A percentile compares a stretch with the other conserved stretches of the same genome.
phyloP scores from a whole-genome alignment of 1,140 invertebrate species.

The Tribolium castaneum region DNA sequence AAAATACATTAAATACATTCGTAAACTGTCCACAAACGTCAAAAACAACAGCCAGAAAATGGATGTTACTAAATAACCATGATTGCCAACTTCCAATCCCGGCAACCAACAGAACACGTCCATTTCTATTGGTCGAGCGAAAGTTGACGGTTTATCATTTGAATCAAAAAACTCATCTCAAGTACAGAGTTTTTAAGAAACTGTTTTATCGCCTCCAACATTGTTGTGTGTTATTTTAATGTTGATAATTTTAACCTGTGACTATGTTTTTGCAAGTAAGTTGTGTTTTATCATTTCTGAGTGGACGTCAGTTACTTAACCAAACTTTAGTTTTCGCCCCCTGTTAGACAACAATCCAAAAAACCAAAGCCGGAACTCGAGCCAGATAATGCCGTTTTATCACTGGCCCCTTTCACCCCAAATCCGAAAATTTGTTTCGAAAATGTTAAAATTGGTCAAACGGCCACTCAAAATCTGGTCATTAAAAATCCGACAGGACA shows the following conservation, averaged over 20 bases:
- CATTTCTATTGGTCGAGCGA: not conserved
- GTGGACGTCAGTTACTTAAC: not conserved
- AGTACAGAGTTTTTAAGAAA: not conserved
- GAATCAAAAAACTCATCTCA: not conserved
- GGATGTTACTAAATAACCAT: constrained; percentile 15
- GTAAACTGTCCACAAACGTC: constrained; percentile 39
- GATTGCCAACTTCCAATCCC: not conserved
- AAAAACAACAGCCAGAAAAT: constrained; percentile 3
- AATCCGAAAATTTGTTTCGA: constrained; percentile 73
- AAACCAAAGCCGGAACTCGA: constrained; percentile 58
- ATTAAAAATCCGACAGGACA: constrained; percentile 68
- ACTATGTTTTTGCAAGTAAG: not conserved
- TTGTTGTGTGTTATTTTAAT: not conserved
- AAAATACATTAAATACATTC: constrained; percentile 43
- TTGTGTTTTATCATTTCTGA: not conserved
- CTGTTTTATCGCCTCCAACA: not conserved
- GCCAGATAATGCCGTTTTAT: constrained; percentile 64
- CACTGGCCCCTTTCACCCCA: constrained; percentile 71
- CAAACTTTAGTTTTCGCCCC: constrained; percentile 5
- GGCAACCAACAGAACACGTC: not conserved
- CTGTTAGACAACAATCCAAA: not conserved
- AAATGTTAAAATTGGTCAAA: constrained; percentile 69
- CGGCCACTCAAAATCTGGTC: constrained; percentile 66
- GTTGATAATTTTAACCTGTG: not conserved
- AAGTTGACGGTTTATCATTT: not conserved